phyloP scores from a whole-genome alignment of 2,797 vertebrate species.

The Podargus strigoides region DNA sequence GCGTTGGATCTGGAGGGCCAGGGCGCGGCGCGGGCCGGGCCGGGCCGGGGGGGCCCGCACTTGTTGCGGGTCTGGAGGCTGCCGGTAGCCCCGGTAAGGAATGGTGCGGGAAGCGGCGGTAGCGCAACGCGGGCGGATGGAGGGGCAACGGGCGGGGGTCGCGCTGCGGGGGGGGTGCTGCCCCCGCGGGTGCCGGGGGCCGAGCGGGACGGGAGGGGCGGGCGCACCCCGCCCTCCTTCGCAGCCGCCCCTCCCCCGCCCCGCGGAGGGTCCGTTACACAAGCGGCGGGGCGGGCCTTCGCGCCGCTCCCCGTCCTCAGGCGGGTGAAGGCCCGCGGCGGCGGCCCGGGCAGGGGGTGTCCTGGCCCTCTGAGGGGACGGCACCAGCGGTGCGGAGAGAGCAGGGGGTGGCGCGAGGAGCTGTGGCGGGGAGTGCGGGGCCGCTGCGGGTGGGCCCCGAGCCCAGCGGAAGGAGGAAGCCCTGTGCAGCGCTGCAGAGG shows the following conservation, averaged over 20 bases:
- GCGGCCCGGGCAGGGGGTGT: neutral
- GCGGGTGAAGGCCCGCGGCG: neutral
- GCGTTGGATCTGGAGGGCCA: neutral
- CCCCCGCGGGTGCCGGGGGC: neutral
- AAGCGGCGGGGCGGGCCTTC: neutral
- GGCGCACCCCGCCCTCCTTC: neutral
- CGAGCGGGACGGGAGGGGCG: neutral
- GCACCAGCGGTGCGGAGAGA: neutral
- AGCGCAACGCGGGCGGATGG: no score
- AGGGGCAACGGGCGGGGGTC: neutral
- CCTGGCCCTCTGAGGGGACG: neutral
- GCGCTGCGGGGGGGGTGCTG: neutral
- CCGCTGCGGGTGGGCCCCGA: neutral
- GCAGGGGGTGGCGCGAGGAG: neutral
- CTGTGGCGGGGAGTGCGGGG: neutral
- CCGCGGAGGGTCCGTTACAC: neutral
- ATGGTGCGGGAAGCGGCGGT: no score
- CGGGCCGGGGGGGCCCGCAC: neutral
- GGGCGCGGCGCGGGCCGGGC: neutral
- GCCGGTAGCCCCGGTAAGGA: neutral
- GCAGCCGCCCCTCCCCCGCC: neutral
- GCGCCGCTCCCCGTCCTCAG: no score
- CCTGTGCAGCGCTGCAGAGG: neutral
- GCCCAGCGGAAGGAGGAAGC: conserved; percentile 34
- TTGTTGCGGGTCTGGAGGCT: neutral